Evolutionary conservation across 1,140 invertebrate species (phyloP), one percentile per base, ranked within the genome.

Genomic region (silkworm (Bombyx mori)): DNA sequence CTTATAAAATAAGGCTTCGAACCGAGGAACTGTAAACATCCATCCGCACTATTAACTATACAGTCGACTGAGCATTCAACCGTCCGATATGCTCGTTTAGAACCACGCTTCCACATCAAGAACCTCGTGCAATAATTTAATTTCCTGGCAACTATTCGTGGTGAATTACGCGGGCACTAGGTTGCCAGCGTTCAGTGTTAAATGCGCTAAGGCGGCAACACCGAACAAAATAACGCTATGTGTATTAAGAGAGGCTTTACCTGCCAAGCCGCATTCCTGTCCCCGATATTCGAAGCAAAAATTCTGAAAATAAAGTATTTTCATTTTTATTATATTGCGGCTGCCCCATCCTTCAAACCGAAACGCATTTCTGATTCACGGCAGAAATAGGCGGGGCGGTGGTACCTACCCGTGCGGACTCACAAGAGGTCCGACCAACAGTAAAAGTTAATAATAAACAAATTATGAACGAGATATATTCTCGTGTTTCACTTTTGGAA

Each of bases 271-370:
- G 57, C 82, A 86, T 61, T 84, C 82, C 44, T 73, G 69, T 1
- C 69, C 79, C 6, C 76, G 73, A 58, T 84, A 86, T 65, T 83
- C 79, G 46, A 82, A 57, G 64, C 83, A 86, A 60, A 83, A 86
- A 62, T 72, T 86, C 83, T 86, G 81, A 45, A 79, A 78, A 69
- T 66, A 56, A 60, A 58, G 69, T 61, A 10, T 49, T 18, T 18
- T 18, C 12, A 18, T 18, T 18, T 18, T 18, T 18, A 18, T 18
- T 18, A 18, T 18, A 18, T 18, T 18, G 12, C 12, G 12, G 12
- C 12, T 18, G 12, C 12, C 12, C 12, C 12, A 1, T 1, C 12
- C 12, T 18, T 18, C 12, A 18, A 18, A 18, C 12, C 12, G 12
- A 18, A 18, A 18, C 12, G 0, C 12, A 18, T 18, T 18, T 0